phyloP scores from a whole-genome alignment of 1,140 invertebrate genomes.

The Zaprionus ghesquierei region DNA sequence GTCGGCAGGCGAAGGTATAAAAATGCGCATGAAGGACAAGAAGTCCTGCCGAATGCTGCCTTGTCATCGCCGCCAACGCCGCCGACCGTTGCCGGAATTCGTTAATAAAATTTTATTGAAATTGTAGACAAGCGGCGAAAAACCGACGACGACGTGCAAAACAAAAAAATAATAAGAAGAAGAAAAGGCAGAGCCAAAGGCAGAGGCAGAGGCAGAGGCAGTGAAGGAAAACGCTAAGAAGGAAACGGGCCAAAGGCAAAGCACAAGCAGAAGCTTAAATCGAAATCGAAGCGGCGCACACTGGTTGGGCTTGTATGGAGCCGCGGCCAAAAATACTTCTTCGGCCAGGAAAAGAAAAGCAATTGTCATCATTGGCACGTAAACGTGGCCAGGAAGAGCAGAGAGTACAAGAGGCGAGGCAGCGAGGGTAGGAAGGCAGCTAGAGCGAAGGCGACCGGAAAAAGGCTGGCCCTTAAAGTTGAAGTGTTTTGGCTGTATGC shows the following conservation, averaged over 20 bases:
- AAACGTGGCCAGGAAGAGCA: conserved; percentile 34
- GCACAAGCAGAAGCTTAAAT: conserved; percentile 30
- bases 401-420: not conserved
- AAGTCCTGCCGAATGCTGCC: conserved; percentile 50
- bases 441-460: conserved; percentile 49
- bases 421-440: not conserved
- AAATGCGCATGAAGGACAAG: conserved; percentile 54
- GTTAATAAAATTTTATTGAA: conserved; percentile 83
- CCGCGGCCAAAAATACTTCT: too few species aligned
- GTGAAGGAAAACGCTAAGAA: conserved; percentile 16
- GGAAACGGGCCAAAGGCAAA: conserved; percentile 49
- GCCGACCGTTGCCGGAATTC: conserved; percentile 81
- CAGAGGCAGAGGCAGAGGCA: conserved; percentile 26
- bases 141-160: conserved; percentile 77
- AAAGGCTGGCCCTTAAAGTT: conserved; percentile 71
- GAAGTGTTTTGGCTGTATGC: conserved; percentile 70
- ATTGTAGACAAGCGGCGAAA: conserved; percentile 82
- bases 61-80: conserved; percentile 74
- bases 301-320: too few species aligned
- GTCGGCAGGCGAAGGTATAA: conserved; percentile 53
- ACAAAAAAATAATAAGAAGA: conserved; percentile 46
- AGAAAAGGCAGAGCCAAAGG: too few species aligned
- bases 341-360: conserved; percentile 73
- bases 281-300: conserved; percentile 72
- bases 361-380: conserved; percentile 81